Evolutionary conservation across 2,888 invertebrate species (phyloP).

Genomic region (Caprella mutica): DNA sequence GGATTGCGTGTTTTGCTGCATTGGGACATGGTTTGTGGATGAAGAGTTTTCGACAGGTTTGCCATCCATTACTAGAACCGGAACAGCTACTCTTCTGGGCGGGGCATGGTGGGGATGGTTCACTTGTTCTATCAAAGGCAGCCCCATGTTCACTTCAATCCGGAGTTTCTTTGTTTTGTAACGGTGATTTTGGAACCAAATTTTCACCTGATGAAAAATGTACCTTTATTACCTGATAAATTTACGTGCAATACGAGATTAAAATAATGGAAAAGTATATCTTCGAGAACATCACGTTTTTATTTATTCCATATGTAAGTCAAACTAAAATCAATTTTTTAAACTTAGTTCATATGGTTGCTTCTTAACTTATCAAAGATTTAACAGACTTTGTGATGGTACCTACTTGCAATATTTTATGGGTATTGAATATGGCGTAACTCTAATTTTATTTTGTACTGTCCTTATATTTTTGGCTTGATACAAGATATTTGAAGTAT

Average conservation of each 20-base stretch:
- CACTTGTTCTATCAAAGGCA: constrained; percentile 40
- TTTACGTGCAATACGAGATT: neutral
- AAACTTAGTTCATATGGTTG: neutral
- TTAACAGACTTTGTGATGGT: too few species aligned
- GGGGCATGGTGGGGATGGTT: constrained; percentile 55
- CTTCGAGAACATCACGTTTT: too few species aligned
- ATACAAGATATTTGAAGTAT: too few species aligned
- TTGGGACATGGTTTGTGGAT: too few species aligned
- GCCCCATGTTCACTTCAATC: constrained; percentile 57
- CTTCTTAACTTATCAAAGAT: neutral
- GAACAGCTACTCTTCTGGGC: constrained; percentile 83
- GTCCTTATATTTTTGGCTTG: too few species aligned
- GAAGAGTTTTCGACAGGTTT: too few species aligned
- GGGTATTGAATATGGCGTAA: too few species aligned
- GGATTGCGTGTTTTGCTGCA: too few species aligned
- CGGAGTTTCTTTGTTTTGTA: constrained; percentile 97
- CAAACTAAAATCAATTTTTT: neutral
- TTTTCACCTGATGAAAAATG: constrained; percentile 50
- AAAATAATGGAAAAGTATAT: neutral
- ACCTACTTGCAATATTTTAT: too few species aligned
- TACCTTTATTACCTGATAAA: neutral
- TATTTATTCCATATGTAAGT: too few species aligned
- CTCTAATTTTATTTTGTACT: too few species aligned
- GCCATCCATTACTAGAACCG: constrained; percentile 85
- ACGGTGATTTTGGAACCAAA: constrained; percentile 98